Percentiles rank a stretch among this genome's conserved stretches.
These are phyloP conservation scores for Thripadectes ignobilis DNA, from an alignment of 2,797 vertebrate genomes.

Conservation along the genomic window DNA sequence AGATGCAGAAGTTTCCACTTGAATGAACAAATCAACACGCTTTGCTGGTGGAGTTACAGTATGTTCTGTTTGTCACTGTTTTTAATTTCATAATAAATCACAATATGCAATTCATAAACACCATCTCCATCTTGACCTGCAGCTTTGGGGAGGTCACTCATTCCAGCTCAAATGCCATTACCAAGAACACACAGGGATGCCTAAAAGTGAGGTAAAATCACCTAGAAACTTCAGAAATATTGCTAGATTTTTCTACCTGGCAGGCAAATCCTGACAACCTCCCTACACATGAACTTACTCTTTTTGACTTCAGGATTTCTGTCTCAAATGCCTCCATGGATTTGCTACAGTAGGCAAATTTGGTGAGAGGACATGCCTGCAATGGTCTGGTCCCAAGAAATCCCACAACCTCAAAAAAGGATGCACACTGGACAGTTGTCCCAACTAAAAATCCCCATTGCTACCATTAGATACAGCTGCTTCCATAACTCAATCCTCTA, in stretches of 20 bases:
- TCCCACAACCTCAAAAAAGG: not conserved
- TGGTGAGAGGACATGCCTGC: not conserved
- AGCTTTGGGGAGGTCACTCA: not conserved
- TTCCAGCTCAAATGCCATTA: not conserved
- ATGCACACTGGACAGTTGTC: not conserved
- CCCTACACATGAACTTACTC: not conserved
- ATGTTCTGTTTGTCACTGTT: not conserved
- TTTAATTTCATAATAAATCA: not conserved
- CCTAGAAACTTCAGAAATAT: not conserved
- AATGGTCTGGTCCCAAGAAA: not conserved
- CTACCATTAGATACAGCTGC: not conserved
- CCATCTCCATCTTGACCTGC: not conserved
- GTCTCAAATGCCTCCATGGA: not conserved
- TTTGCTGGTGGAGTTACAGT: not conserved
- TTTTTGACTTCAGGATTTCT: not conserved
- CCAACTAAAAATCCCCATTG: not conserved
- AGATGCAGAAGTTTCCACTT: not conserved
- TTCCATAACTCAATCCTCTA: not conserved
- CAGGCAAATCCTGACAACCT: not conserved
- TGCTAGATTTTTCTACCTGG: not conserved
- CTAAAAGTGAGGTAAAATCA: not conserved
- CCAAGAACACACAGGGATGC: not conserved
- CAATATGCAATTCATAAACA: not conserved
- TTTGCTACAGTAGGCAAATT: not conserved
- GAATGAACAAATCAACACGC: not conserved